phyloP scores from a whole-genome alignment of 2,797 vertebrate genomes.

The Xenopus petersii region DNA sequence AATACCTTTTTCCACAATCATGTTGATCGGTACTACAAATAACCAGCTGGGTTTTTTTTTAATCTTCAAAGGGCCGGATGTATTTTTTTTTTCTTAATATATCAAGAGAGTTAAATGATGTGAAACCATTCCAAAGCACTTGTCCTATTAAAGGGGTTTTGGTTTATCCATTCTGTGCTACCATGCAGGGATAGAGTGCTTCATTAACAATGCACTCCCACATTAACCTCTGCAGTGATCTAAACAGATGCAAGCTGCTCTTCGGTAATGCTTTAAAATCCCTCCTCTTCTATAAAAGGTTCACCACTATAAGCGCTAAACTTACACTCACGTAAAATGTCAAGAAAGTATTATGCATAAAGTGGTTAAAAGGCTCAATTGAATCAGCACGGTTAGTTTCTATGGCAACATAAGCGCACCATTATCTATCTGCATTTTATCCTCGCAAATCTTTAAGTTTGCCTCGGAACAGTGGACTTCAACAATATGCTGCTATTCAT shows the following conservation, averaged over 20 bases:
- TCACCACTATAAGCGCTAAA: not conserved
- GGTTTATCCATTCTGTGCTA: constrained; percentile 5
- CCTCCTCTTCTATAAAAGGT: not conserved
- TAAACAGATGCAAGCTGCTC: not conserved
- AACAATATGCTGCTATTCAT: too few relatives aligned
- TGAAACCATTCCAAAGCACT: not conserved
- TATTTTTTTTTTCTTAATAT: not conserved
- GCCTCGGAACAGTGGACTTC: too few relatives aligned
- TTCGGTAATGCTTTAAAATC: not conserved
- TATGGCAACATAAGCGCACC: constrained; percentile 76
- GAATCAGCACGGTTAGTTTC: constrained; percentile 76
- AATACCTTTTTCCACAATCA: constrained; percentile 69
- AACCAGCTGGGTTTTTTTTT: constrained; percentile 59
- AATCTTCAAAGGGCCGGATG: constrained; percentile 57
- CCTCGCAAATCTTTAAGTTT: constrained; percentile 60
- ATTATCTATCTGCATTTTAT: constrained; percentile 72
- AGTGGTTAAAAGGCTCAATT: constrained; percentile 74
- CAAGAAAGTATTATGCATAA: constrained; percentile 63
- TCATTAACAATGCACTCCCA: constrained; percentile 20
- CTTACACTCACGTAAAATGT: constrained; percentile 66
- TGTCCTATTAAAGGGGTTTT: not conserved
- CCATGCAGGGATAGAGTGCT: not conserved
- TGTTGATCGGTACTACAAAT: constrained; percentile 69
- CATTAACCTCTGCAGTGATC: constrained; percentile 22
- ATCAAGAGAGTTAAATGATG: not conserved